Evolutionary conservation across 2,888 invertebrate species (phyloP), one percentile per base, ranked within the genome.

Genomic region (Endotricha flammealis): DNA sequence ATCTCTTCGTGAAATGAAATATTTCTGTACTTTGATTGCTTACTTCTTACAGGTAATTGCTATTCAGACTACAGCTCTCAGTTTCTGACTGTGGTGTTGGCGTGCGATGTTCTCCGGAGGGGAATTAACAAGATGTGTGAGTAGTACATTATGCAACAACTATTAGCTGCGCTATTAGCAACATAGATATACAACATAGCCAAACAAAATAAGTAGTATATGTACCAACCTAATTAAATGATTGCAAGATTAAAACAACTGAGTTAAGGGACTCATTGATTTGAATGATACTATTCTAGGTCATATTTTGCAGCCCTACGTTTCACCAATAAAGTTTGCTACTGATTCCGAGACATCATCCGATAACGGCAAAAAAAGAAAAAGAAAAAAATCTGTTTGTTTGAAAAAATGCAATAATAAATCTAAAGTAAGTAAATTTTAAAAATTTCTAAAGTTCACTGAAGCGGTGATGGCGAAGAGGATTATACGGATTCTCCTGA

Each of bases 261-360:
- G n/a, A n/a, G 11, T n/a, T 13, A 8, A 29, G 12, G 6, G 10
- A 22, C 2, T 8, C 17, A 16, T 25, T 25, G 32, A 38, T 36
- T 44, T 22, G 50, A 48, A 38, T 51, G 53, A 67, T 68, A 67
- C 49, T 76, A 81, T 81, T 86, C 65, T 82, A 86, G 85, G 81
- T 76, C 43, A 76, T 78, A 69, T 77, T 78, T 85, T 86, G 77
- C 85, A 86, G 85, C 82, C 78, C 49, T 83, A 76, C 72, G 74
- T 81, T 54, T 80, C 73, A 44, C 85, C 83, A 54, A 69, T 83
- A 67, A 76, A 75, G 44, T 80, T 60, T 67, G 61, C 53, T 63
- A 61, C 50, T 63, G 72, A 78, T 31, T 65, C 62, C 9, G 53
- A 54, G 17, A 57, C 63, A 10, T 22, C 38, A 16, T 52, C 53